Conservation (phyloP, 2,888 invertebrate genomes). For the Orthosia gracilis region DNA sequence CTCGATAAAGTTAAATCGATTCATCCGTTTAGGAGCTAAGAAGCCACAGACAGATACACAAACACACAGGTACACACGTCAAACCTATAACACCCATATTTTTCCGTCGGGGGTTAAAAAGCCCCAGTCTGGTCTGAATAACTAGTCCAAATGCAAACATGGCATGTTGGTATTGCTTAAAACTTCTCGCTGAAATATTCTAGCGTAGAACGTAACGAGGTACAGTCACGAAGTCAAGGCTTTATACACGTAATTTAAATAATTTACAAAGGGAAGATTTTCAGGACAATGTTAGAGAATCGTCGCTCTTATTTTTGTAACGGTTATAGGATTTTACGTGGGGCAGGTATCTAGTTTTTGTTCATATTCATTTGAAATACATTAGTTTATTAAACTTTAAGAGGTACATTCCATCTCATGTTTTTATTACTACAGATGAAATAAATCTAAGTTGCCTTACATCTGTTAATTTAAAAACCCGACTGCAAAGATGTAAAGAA, state of each 20-base stretch:
- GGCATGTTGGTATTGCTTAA: conserved; percentile 21
- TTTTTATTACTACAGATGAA: too few relatives aligned
- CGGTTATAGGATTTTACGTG: not conserved
- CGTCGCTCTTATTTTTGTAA: conserved; percentile 4
- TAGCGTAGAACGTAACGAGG: conserved; percentile 45
- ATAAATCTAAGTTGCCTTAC: not conserved
- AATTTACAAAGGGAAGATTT: conserved; percentile 30
- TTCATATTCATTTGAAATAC: not conserved
- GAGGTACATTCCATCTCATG: not conserved
- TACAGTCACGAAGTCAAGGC: conserved; percentile 39
- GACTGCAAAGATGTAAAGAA: too few relatives aligned
- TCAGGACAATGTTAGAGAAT: conserved; percentile 16
- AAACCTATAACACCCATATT: too few relatives aligned
- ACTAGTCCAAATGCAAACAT: conserved; percentile 16
- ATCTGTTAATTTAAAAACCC: not conserved
- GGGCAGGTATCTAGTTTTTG: not conserved
- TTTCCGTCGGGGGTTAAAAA: too few relatives aligned
- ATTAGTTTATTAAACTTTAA: too few relatives aligned
- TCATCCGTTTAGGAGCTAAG: too few relatives aligned
- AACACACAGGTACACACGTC: too few relatives aligned
- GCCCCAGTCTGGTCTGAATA: not conserved
- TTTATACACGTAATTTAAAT: conserved; percentile 35
- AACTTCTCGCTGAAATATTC: conserved; percentile 28
- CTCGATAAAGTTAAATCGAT: too few relatives aligned
- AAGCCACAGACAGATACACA: too few relatives aligned